Conservation (phyloP, 2,113 vertebrate genomes). For the Chlamydotis undulata region DNA sequence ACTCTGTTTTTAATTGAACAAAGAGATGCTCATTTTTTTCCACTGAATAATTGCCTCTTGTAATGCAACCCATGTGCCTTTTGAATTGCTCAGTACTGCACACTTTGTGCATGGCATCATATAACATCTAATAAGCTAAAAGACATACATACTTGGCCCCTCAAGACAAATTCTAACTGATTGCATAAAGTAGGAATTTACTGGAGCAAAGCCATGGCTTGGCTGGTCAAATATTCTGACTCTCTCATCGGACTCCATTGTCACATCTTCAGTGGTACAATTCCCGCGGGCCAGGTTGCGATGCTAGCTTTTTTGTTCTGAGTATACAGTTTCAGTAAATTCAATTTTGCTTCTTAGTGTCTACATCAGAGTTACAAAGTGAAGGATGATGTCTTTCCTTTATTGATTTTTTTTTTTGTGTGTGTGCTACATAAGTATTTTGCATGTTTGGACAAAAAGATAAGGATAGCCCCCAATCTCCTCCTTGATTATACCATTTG, state of each 20-base stretch:
- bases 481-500: neutral
- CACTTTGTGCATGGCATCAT: neutral
- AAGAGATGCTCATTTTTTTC: neutral
- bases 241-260: neutral
- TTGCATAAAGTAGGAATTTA: neutral
- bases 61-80: slow-evolving; percentile 40
- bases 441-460: neutral
- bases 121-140: neutral
- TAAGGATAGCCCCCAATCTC: neutral
- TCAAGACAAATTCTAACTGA: neutral
- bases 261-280: neutral
- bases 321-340: neutral
- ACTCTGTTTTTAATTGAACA: slow-evolving; percentile 32
- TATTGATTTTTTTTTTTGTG: neutral
- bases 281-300: neutral
- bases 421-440: neutral
- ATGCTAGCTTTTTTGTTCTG: neutral
- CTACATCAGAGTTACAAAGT: neutral
- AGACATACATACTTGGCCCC: neutral
- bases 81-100: neutral
- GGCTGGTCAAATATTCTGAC: neutral
- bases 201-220: neutral
- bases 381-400: neutral
- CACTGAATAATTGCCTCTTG: slow-evolving; percentile 25
- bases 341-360: neutral